Evolutionary conservation across 2,113 vertebrate genomes (phyloP).

Genomic region (Ptychochromis oligacanthus): DNA sequence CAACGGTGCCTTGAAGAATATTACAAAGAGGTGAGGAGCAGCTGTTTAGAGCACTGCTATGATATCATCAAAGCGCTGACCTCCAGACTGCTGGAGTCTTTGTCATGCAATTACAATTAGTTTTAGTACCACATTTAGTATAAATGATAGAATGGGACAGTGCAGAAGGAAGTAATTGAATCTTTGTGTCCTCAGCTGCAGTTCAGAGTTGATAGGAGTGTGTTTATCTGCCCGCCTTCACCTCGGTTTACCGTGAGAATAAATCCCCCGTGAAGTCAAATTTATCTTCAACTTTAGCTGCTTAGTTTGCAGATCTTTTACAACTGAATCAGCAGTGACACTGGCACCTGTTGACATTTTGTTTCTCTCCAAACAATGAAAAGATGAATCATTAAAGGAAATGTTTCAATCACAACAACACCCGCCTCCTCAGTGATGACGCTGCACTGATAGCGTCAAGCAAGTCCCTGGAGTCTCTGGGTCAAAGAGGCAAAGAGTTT

Average conservation of each 20-base stretch:
- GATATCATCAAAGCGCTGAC: conserved; percentile 64
- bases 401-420: conserved; percentile 47
- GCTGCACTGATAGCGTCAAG: neutral
- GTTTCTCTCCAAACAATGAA: conserved; percentile 30
- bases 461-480: neutral
- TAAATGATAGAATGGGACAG: neutral
- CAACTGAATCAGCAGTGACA: conserved; percentile 10
- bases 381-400: conserved; percentile 53
- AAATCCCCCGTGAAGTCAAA: neutral
- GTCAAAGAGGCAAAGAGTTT: conserved; percentile 10
- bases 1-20: conserved; percentile 71
- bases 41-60: conserved; percentile 47
- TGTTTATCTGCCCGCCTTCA: neutral
- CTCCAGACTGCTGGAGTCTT: conserved; percentile 50
- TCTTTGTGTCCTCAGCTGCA: neutral
- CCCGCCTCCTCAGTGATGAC: conserved; percentile 42
- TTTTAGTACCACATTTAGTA: conserved; percentile 28
- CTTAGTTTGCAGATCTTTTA: conserved; percentile 9
- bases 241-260: neutral
- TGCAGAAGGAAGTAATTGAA: neutral
- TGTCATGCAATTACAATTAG: conserved; percentile 55
- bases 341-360: conserved; percentile 42
- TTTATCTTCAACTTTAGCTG: neutral
- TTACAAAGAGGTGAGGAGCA: conserved; percentile 64
- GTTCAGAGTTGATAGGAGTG: neutral